Base-by-base conservation (phyloP, 2,888 invertebrate species). In the Nomada fabriciana region DNA sequence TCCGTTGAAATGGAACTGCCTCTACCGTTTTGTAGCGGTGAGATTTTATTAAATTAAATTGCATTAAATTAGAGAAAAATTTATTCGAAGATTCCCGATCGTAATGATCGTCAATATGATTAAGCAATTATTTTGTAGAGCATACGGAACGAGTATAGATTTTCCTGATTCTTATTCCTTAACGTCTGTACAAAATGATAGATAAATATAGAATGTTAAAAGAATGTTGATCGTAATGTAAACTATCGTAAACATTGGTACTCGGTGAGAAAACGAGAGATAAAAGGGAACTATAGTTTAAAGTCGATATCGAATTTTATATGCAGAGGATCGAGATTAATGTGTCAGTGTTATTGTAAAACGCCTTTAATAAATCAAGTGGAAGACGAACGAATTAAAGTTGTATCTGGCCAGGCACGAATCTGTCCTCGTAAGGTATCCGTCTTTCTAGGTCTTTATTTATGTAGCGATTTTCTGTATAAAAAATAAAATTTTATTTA, bases 301-400 rank as follows among this genome's bases (percentile, higher is more conserved):
- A 64, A 73, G 71, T 71, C 67, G 52, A 53, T 80, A 80, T 47
- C 67, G 80, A 80, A 79, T 80, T 80, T 80, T 80, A 68, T 80
- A 80, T 79, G 71, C 50, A 72, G 80, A 80, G 63, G 57, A 42
- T 74, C 83, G 82, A 83, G 61, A 74, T 82, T 73, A 61, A 64
- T 82, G 77, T 83, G 83, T 83, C 70, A 77, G 65, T 83, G 83
- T 83, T 83, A 82, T 52, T 77, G 83, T 83, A 71, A 83, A 74
- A 83, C 61, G 77, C 70, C 77, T 83, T 82, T 83, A 76, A 83
- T 83, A 77, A 71, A 80, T 55, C 50, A 74, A 65, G 53, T 67
- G 83, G 73, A 57, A 65, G 60, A 79, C 67, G 80, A 57, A 61
- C 4, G 47, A 25, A 78, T 67, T 52, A 55, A 71, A 57, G 11